Percentiles rank a stretch among this genome's conserved stretches.
These are phyloP conservation scores for Hylyphantes graminicola DNA, from an alignment of 1,140 invertebrate genomes.

Conservation along the genomic window DNA sequence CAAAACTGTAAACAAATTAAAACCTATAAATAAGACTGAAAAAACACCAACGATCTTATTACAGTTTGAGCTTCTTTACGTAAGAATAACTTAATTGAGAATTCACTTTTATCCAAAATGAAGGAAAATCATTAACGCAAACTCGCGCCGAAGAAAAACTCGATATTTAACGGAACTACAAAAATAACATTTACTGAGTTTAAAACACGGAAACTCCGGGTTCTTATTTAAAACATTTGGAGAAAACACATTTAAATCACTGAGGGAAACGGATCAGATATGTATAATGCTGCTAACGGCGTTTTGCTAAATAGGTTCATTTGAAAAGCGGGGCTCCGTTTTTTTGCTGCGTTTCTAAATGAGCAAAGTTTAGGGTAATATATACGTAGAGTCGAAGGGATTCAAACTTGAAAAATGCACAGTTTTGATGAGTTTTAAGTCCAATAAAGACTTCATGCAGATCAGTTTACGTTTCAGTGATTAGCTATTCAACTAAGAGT, in stretches of 20 bases:
- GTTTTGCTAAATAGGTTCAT: constrained; percentile 40
- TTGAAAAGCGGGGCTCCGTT: constrained; percentile 13
- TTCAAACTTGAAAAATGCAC: constrained; percentile 37
- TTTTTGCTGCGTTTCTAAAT: constrained; percentile 18
- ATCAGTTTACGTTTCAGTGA: constrained; percentile 18
- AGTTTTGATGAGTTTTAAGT: constrained; percentile 26
- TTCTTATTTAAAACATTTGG: constrained; percentile 7
- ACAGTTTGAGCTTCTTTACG: not conserved
- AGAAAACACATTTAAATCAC: constrained; percentile 28
- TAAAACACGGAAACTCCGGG: not conserved
- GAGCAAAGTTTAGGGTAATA: constrained; percentile 37
- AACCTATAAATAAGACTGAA: no score
- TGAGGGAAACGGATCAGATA: constrained; percentile 16
- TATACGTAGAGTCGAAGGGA: not conserved
- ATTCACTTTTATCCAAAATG: not conserved
- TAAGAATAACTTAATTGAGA: not conserved
- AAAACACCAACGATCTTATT: not conserved
- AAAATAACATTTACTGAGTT: constrained; percentile 22
- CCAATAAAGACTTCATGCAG: constrained; percentile 31
- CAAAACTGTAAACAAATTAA: no score
- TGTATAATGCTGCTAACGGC: constrained; percentile 18
- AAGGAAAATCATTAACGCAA: constrained; percentile 6
- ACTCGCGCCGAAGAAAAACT: constrained; percentile 1
- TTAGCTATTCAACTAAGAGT: constrained; percentile 15
- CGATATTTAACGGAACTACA: constrained; percentile 16